Evolutionary conservation across 2,113 vertebrate species (phyloP).

Genomic region (Chloroceryle aenea): DNA sequence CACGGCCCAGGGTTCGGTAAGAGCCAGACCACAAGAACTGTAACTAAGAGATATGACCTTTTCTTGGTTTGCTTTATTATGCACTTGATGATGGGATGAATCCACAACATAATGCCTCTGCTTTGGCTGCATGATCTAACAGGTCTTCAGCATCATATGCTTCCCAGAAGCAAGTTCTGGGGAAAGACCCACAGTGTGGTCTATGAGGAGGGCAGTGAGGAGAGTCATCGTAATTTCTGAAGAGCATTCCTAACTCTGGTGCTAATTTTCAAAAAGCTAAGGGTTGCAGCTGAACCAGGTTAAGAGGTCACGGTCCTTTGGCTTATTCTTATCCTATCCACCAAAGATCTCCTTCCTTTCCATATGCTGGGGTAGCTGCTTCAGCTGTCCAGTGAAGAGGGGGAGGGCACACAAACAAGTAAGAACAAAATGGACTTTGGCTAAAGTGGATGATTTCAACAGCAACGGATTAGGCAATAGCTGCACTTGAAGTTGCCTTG

Average conservation of each 20-base stretch:
- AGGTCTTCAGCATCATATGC: not conserved
- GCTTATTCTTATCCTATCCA: not conserved
- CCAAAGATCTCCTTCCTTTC: not conserved
- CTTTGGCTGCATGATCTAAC: not conserved
- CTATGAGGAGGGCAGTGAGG: fast-evolving
- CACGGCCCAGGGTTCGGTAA: not conserved
- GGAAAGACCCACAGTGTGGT: not conserved
- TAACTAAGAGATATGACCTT: slow-evolving; percentile 49
- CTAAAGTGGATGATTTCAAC: not conserved
- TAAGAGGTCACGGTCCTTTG: not conserved
- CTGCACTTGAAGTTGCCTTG: not conserved
- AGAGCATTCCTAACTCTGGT: not conserved
- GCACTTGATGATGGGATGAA: not conserved
- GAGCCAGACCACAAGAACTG: slow-evolving; percentile 29
- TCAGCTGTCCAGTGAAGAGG: not conserved
- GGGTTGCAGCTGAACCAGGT: not conserved
- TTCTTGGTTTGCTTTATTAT: not conserved
- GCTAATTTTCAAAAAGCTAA: not conserved
- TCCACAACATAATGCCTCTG: not conserved
- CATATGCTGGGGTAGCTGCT: not conserved
- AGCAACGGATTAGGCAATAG: not conserved
- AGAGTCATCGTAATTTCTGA: not conserved
- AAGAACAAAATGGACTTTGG: not conserved
- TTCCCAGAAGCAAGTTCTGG: not conserved
- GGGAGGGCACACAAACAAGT: not conserved